phyloP scores from a whole-genome alignment of 2,113 vertebrate genomes.

The Patagioenas fasciata region DNA sequence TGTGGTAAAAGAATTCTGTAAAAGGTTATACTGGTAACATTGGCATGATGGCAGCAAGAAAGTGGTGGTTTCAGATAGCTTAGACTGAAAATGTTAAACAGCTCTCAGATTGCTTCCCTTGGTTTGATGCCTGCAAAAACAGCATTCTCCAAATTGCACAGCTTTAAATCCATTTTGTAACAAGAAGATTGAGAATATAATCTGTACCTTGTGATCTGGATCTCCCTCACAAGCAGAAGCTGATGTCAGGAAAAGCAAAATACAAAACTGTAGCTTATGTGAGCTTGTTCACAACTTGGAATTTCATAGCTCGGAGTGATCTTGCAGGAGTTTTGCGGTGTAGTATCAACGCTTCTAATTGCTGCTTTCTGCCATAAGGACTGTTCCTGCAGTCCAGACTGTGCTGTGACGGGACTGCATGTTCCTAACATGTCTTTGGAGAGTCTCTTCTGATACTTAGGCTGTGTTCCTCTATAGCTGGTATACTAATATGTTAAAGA shows the following conservation, averaged over 20 bases:
- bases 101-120: slow-evolving; percentile 20
- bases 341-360: not conserved
- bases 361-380: not conserved
- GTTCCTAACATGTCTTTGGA: not conserved
- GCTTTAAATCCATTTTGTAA: slow-evolving; percentile 31
- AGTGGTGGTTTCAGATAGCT: not conserved
- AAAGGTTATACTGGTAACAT: not conserved
- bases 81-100: not conserved
- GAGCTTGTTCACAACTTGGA: slow-evolving; percentile 15
- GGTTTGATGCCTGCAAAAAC: not conserved
- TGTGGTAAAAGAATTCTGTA: not conserved
- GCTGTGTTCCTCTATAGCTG: not conserved
- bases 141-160: slow-evolving; percentile 1
- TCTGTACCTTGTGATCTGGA: slow-evolving; percentile 52
- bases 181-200: slow-evolving; percentile 42
- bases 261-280: not conserved
- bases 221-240: not conserved
- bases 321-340: not conserved
- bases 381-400: not conserved
- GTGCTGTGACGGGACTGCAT: not conserved
- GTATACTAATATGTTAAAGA: not conserved
- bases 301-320: not conserved
- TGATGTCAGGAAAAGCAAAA: slow-evolving; percentile 9
- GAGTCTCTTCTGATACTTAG: not conserved
- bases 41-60: not conserved